phyloP scores from a whole-genome alignment of 2,888 invertebrate genomes.

The Micoletzkya japonica region DNA sequence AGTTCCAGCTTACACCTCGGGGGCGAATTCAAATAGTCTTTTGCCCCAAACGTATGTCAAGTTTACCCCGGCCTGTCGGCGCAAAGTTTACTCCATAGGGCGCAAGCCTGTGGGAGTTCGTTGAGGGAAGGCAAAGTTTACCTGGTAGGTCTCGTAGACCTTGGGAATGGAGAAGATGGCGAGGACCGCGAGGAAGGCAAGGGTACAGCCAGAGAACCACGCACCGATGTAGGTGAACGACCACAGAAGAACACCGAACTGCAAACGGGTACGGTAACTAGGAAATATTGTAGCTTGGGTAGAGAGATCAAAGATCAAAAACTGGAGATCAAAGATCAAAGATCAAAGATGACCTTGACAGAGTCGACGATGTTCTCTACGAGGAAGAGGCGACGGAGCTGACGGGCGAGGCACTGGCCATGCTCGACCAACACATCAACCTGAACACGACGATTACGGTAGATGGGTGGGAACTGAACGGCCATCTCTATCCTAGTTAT shows the following conservation, averaged over 20 bases:
- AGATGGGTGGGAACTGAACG: background rate
- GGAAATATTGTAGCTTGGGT: background rate
- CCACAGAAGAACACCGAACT: slow-evolving; percentile 93
- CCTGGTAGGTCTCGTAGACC: slow-evolving; percentile 60
- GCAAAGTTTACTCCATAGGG: no score
- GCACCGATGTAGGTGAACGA: slow-evolving; percentile 94
- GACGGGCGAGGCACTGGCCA: slow-evolving; percentile 79
- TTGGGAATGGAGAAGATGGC: slow-evolving; percentile 61
- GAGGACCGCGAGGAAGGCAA: slow-evolving; percentile 77
- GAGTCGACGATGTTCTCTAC: slow-evolving; percentile 92
- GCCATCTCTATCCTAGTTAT: background rate
- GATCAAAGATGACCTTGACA: slow-evolving; percentile 68
- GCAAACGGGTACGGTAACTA: slow-evolving; percentile 67
- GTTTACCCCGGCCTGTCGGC: no score
- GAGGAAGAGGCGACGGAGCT: slow-evolving; percentile 88
- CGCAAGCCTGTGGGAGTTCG: no score
- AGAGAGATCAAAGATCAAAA: background rate
- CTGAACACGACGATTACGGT: background rate
- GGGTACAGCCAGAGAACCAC: slow-evolving; percentile 98
- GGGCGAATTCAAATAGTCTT: no score
- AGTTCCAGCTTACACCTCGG: no score
- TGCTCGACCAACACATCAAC: slow-evolving; percentile 85
- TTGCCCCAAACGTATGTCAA: no score
- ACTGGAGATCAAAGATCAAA: no score
- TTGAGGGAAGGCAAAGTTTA: background rate